Evolutionary conservation across 2,797 vertebrate genomes (phyloP), one percentile per base, ranked within the genome.

Genomic region (Danio choprae): DNA sequence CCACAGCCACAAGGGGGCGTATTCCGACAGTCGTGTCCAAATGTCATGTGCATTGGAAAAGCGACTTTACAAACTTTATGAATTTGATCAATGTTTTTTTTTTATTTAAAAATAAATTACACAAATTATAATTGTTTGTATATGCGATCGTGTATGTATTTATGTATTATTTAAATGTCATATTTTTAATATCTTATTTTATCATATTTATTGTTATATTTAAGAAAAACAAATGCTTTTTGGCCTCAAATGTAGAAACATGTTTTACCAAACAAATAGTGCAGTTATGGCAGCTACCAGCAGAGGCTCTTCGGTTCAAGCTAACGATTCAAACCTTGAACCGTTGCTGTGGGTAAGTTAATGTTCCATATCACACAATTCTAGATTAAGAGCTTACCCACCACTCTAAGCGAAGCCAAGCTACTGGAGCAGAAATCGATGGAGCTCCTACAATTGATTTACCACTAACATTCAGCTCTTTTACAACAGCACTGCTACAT

Each of bases 341-440:
- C 50, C 7, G 38, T 20, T 79, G 68, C 36, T 44, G 4, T 44
- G 18, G 40, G 12, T 65, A 72, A 51, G 6, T 48, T 70, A 69
- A 64, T 80, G 58, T 56, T 79, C 67, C 77, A 79, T 62, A 44
- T 79, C 50, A 2, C 50, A 79, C 77, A 72, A 20, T 55, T 51
- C 59, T 80, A 56, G 59, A 72, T 64, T 43, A 64, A 62, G 58
- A 73, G 59, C 48, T 72, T 79, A 70, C 71, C 77, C 77, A 71
- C 59, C 65, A 62, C 55, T 70, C 56, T 71, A 71, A 79, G 67
- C 44, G 43, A 44, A 62, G 13, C 20, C 5, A 62, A 71, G 48
- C 48, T 43, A 63, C 20, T 64, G 22, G 59, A 80, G 60, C 38
- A 73, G 59, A 73, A 80, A 80, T 72, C 59, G 1, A 67, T 78